Base-by-base conservation (phyloP, 1,140 invertebrate genomes). In the Drosophila busckii region DNA sequence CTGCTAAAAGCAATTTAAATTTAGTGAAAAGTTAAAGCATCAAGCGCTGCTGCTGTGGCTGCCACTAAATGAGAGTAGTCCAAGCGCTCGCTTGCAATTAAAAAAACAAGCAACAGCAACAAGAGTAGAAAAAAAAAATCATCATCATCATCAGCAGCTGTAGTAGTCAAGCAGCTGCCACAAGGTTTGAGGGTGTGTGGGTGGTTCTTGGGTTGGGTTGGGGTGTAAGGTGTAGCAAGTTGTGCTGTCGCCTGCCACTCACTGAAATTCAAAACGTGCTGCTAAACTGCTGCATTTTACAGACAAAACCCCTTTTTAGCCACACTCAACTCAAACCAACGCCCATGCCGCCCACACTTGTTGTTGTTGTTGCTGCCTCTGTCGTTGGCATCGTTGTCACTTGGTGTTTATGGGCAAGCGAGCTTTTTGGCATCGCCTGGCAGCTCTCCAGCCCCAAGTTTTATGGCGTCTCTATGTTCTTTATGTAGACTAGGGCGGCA, bases 1-100 rank as follows among this genome's bases (percentile, higher is more conserved):
- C 10, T 25, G 49, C 25, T 46, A 41, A 67, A 42, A 64, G 71
- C 71, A 64, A 70, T 76, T 76, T 78, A 76, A 78, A 76, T 78
- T 76, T 78, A 76, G 71, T 76, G 26, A 67, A 63, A 78, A 70
- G 56, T 76, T 78, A 71, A 76, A 80, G 73, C 45, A 40, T 28
- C 16, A 26, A 44, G 40, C 15, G 22, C 16, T 20, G 16, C 38
- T 28, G 23, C 41, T 12, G 12, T 3, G 4, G 19, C 19, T n/a
- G 1, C 25, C 13, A 38, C 56, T 45, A 60, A 60, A 60, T 60
- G 56, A 49, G 56, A 69, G 76, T 46, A 76, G 52, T n/a, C n/a
- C 71, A 70, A 55, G 71, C 78, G 44, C 71, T 67, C 61, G 9
- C 29, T 62, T 44, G 56, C 71, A 78, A 76, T 76, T 78, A 76